Evolutionary conservation across 1,140 invertebrate species (phyloP).

Genomic region (Leptopilina boulardi): DNA sequence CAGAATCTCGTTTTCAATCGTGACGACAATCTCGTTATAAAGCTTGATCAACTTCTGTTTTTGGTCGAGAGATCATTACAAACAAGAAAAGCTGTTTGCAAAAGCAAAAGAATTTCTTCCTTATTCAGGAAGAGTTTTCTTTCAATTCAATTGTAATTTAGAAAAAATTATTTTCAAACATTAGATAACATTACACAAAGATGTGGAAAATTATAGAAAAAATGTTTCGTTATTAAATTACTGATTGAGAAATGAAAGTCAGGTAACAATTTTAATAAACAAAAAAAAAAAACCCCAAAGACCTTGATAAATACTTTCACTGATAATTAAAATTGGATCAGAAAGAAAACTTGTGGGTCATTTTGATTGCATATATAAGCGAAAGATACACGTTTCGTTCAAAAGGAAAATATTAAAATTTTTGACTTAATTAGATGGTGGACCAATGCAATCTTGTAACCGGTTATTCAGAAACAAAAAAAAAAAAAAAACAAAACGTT

Average conservation of each 20-base stretch:
- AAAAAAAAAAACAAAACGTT: not conserved
- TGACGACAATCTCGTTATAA: not conserved
- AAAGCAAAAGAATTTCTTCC: not conserved
- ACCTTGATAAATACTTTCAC: not conserved
- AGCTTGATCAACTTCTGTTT: not conserved
- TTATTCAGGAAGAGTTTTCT: not conserved
- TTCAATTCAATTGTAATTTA: too few species aligned
- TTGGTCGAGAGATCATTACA: not conserved
- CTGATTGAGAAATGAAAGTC: not conserved
- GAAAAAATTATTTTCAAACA: too few species aligned
- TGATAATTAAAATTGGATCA: constrained; percentile 23
- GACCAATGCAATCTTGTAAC: constrained; percentile 8
- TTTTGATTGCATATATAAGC: not conserved
- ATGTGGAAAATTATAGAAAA: too few species aligned
- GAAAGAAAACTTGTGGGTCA: not conserved
- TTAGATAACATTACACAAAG: too few species aligned
- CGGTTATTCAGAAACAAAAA: constrained; percentile 4
- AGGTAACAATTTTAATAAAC: constrained; percentile 20
- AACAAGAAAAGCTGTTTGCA: not conserved
- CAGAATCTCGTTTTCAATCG: constrained; percentile 12
- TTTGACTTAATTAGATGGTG: constrained; percentile 5
- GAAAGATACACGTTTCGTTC: not conserved
- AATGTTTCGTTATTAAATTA: not conserved
- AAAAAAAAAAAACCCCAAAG: not conserved
- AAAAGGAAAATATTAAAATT: not conserved